These are phyloP conservation scores for Ophion ventricosus DNA, from an alignment of 2,888 invertebrate genomes.

Conservation along the genomic window DNA sequence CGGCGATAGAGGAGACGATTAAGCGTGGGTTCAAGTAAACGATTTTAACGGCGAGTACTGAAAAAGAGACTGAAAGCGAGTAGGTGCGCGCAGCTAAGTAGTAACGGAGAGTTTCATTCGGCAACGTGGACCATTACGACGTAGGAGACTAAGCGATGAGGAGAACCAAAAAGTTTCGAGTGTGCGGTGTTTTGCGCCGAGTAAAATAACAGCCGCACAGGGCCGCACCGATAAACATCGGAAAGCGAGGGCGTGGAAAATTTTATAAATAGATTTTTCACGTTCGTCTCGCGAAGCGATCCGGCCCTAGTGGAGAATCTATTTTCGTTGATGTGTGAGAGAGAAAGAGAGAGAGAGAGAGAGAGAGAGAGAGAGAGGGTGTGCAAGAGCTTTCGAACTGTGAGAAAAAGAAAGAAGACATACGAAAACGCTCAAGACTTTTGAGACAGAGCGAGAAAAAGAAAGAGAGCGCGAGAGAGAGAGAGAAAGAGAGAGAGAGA, in stretches of 20 bases:
- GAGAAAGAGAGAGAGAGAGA: constrained; percentile 29
- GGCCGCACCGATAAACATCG: constrained; percentile 73
- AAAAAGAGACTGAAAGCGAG: constrained; percentile 15
- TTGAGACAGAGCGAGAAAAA: not conserved
- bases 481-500: constrained; percentile 46
- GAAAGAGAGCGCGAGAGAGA: constrained; percentile 42
- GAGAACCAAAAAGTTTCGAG: constrained; percentile 50
- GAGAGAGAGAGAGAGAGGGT: constrained; percentile 27
- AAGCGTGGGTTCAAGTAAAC: constrained; percentile 13
- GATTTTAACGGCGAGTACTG: constrained; percentile 40
- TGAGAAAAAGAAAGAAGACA: constrained; percentile 36
- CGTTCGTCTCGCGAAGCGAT: constrained; percentile 72
- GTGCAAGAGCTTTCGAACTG: constrained; percentile 28
- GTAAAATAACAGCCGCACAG: constrained; percentile 66
- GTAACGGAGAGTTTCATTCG: constrained; percentile 49
- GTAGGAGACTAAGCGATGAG: constrained; percentile 8
- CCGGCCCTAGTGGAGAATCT: constrained; percentile 78
- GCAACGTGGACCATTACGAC: constrained; percentile 17
- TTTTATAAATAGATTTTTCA: constrained; percentile 76
- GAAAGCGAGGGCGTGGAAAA: constrained; percentile 70
- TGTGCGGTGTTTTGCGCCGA: constrained; percentile 55
- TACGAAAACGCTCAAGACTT: constrained; percentile 16
- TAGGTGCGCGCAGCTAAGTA: constrained; percentile 32
- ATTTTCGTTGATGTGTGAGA: constrained; percentile 70
- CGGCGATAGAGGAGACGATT: constrained; percentile 26